These are phyloP conservation scores for Calliopsis andreniformis DNA, from an alignment of 1,140 invertebrate species.

Conservation along the genomic window DNA sequence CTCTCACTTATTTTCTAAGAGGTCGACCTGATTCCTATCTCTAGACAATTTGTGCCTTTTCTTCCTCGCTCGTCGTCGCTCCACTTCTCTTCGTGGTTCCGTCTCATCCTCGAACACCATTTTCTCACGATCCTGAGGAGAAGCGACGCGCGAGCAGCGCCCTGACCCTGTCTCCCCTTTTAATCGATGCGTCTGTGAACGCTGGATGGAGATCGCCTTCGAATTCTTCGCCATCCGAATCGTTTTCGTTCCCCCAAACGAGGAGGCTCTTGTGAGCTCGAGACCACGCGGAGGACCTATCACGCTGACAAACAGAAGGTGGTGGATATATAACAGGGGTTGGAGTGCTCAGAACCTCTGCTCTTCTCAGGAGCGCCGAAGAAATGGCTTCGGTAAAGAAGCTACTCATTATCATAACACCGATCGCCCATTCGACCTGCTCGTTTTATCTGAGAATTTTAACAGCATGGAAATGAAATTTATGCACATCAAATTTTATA, in stretches of 20 bases:
- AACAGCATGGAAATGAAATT: slow-evolving; percentile 68
- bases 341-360: slow-evolving; percentile 16
- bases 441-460: slow-evolving; percentile 67
- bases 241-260: slow-evolving; percentile 1
- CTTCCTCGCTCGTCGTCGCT: slow-evolving; percentile 13
- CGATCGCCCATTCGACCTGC: slow-evolving; percentile 70
- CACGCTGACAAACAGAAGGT: not conserved
- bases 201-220: slow-evolving; percentile 27
- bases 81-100: slow-evolving; percentile 26
- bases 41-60: slow-evolving; percentile 62
- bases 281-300: too few relatives aligned
- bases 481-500: slow-evolving; percentile 44
- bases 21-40: slow-evolving; percentile 62
- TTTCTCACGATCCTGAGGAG: slow-evolving; percentile 55
- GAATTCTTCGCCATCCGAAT: not conserved
- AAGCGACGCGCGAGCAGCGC: slow-evolving; percentile 43
- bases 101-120: slow-evolving; percentile 35
- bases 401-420: slow-evolving; percentile 72
- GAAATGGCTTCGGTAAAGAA: slow-evolving; percentile 54
- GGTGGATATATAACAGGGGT: too few relatives aligned
- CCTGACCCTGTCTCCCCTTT: slow-evolving; percentile 53
- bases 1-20: slow-evolving; percentile 61
- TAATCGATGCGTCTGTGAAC: slow-evolving; percentile 53
- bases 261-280: too few relatives aligned
- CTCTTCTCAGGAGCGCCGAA: not conserved